A percentile compares a stretch with the other conserved stretches of the same genome.
These are phyloP conservation scores for Enteromius argenteus DNA, from an alignment of 2,797 vertebrate genomes.

Conservation along the genomic window DNA sequence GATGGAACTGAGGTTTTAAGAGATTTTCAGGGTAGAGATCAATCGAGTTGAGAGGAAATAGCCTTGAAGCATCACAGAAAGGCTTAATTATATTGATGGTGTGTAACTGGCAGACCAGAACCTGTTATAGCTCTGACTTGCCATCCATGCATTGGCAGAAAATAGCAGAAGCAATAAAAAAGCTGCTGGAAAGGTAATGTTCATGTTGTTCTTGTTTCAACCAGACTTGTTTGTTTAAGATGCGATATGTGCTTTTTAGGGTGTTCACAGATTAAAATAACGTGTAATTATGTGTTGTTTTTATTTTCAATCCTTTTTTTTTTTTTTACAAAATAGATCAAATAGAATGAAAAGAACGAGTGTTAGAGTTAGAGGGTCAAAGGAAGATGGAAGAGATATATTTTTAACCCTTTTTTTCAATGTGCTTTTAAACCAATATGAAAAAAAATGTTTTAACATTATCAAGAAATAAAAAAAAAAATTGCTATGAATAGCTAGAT, in stretches of 20 bases:
- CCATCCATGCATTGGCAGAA: neutral
- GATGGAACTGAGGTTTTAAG: conserved; percentile 7
- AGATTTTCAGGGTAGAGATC: neutral
- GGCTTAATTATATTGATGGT: neutral
- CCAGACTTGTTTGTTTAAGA: neutral
- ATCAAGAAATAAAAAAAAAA: no score
- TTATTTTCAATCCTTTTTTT: neutral
- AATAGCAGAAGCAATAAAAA: neutral
- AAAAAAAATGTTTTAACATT: no score
- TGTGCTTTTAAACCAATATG: neutral
- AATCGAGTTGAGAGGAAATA: neutral
- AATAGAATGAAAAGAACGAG: neutral
- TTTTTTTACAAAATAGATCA: neutral
- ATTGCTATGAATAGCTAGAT: no score
- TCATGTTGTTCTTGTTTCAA: neutral
- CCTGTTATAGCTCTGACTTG: neutral
- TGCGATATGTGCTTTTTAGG: neutral
- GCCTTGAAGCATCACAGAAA: neutral
- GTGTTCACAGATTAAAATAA: neutral
- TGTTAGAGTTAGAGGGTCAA: neutral
- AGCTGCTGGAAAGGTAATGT: neutral
- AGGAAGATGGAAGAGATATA: neutral
- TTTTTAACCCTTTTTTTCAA: neutral
- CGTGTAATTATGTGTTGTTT: neutral
- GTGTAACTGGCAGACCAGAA: neutral